Conservation (phyloP, 2,113 vertebrate species). For the Rhizomys pruinosus region DNA sequence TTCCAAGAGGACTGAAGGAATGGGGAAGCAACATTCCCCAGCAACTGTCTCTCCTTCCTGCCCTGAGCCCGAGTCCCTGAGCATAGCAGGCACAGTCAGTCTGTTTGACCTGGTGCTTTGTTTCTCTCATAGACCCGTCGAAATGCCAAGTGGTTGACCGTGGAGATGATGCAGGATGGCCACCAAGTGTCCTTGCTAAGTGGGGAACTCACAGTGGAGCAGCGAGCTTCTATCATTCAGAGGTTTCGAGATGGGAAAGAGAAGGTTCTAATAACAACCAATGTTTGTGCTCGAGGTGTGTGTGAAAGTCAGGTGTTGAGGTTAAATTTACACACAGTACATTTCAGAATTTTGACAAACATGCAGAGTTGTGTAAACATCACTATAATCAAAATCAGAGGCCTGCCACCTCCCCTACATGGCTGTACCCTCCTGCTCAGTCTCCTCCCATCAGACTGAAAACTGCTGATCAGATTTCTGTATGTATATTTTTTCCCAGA, state of each 20-base stretch:
- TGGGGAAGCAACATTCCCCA: background rate
- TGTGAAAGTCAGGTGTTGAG: background rate
- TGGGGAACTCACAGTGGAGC: constrained; percentile 82
- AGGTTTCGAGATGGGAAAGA: constrained; percentile 86
- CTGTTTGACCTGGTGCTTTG: background rate
- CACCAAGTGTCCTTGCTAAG: constrained; percentile 86
- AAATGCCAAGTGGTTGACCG: constrained; percentile 82
- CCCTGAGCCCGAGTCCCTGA: rapidly evolving
- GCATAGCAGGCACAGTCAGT: background rate
- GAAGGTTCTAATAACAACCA: constrained; percentile 89
- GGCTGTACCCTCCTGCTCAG: background rate
- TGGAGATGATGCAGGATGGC: constrained; percentile 81
- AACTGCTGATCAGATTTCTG: background rate
- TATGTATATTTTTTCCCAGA: background rate
- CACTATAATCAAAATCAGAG: background rate
- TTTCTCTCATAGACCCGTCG: constrained; percentile 79
- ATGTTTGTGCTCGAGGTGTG: constrained; percentile 88
- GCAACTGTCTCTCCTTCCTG: too few species aligned
- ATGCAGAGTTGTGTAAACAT: background rate
- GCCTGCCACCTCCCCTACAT: background rate
- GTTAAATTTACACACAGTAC: background rate
- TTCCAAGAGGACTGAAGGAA: background rate
- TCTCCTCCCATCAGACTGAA: background rate
- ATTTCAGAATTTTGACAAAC: background rate
- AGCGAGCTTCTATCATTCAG: constrained; percentile 86